phyloP scores from a whole-genome alignment of 2,888 invertebrate genomes.

The Tenthredo livida region DNA sequence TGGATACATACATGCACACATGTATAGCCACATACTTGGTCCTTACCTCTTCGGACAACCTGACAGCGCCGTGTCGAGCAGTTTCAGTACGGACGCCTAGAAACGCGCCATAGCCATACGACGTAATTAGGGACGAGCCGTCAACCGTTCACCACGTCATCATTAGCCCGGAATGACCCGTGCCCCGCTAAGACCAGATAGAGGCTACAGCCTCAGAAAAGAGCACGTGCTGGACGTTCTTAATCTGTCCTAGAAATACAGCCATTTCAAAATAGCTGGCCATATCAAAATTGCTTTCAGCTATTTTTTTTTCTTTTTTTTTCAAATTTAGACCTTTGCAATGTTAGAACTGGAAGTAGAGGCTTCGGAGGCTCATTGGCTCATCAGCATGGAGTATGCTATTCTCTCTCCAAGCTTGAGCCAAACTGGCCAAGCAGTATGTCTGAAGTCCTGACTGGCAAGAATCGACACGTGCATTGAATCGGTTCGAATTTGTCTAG shows the following conservation, averaged over 20 bases:
- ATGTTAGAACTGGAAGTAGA: background rate
- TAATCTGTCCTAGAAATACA: background rate
- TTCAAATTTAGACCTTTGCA: background rate
- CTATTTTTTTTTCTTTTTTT: background rate
- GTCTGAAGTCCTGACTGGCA: background rate
- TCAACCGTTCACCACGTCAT: constrained; percentile 53
- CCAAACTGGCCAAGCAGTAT: background rate
- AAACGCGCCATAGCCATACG: constrained; percentile 42
- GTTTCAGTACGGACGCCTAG: constrained; percentile 22
- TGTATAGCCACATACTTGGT: constrained; percentile 6
- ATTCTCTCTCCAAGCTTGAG: background rate
- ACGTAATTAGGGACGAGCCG: constrained; percentile 51
- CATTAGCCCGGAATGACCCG: constrained; percentile 49
- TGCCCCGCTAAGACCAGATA: constrained; percentile 17
- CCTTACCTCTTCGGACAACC: constrained; percentile 25
- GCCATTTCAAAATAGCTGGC: constrained; percentile 3
- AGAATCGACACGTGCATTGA: background rate
- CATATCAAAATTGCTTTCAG: background rate
- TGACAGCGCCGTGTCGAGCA: constrained; percentile 35
- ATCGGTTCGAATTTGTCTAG: background rate
- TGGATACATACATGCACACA: constrained; percentile 2
- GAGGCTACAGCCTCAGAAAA: background rate
- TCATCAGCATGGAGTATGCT: background rate
- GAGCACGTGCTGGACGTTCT: constrained; percentile 24
- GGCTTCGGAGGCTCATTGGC: background rate